Conservation (phyloP, 2,888 invertebrate species). For the Monopis laevigella region DNA sequence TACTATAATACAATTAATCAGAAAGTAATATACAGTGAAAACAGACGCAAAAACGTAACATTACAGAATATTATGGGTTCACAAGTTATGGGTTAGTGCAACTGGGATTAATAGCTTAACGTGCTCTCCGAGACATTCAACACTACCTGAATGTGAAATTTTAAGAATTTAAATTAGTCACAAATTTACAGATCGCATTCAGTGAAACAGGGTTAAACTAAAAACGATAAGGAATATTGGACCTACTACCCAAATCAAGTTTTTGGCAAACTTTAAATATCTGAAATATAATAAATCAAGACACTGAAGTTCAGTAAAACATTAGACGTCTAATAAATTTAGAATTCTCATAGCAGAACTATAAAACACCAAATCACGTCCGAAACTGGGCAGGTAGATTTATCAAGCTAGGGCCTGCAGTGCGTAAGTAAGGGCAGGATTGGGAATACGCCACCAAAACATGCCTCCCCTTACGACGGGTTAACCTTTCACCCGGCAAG, state of each 20-base stretch:
- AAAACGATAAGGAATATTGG: too few relatives aligned
- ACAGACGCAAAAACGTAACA: too few relatives aligned
- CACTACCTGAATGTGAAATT: too few relatives aligned
- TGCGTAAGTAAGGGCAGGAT: neutral
- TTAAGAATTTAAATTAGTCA: too few relatives aligned
- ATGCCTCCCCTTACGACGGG: slow-evolving; percentile 8
- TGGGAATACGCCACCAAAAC: slow-evolving; percentile 10
- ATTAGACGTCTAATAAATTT: slow-evolving; percentile 7
- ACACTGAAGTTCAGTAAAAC: slow-evolving; percentile 1
- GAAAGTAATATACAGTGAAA: too few relatives aligned
- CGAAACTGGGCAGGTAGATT: slow-evolving; percentile 11
- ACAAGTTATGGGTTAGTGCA: too few relatives aligned
- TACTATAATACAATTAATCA: too few relatives aligned
- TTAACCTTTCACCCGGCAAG: slow-evolving; percentile 11
- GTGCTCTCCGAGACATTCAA: too few relatives aligned
- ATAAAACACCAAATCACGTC: slow-evolving; percentile 12
- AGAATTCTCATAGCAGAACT: slow-evolving; percentile 12
- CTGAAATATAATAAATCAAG: slow-evolving; percentile 9
- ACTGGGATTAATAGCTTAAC: too few relatives aligned
- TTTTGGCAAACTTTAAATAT: neutral
- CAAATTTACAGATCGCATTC: too few relatives aligned
- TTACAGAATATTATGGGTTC: too few relatives aligned
- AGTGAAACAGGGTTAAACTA: too few relatives aligned
- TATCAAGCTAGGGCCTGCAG: slow-evolving; percentile 6
- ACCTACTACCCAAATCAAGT: neutral